Base-by-base conservation (phyloP, 2,888 invertebrate species). In the Apamea monoglypha region DNA sequence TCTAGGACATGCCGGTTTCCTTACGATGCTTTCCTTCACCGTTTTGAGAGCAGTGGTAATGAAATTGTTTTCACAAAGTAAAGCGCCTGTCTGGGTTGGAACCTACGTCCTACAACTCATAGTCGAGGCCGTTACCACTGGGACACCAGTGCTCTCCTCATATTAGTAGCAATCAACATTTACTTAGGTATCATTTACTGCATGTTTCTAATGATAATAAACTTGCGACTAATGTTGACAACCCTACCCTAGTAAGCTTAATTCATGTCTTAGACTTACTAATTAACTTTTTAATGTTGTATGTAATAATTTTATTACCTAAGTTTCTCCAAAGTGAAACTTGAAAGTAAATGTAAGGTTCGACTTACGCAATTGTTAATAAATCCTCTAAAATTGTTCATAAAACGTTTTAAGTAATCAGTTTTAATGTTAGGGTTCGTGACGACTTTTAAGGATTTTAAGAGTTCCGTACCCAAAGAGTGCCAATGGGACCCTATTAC, bases 251-350 rank as follows among this genome's bases (percentile, higher is more conserved):
- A 56, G 64, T 72, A 70, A 78, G 77, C 67, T 87, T 77, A 74
- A 76, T 81, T 74, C 68, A 81, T 78, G 80, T 72, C 71, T 72
- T 76, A 87, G 85, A 87, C 69, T 84, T 69, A 78, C 76, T 86
- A 86, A 85, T 85, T 85, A 76, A 75, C 70, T 87, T 87, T 76
- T 85, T 87, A 76, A 84, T 77, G 69, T 56, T 61, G 67, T 64
- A 63, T 74, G 78, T 61, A 82, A 85, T 78, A 66, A 78, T 74
- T 87, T 74, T 59, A 84, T 78, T 84, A 87, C n/a, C 73, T 77
- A 77, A 81, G 78, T 87, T 87, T 86, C 87, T 82, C 85, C 16
- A 21, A 82, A 82, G 88, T 78, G 88, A 86, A 86, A 88, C 86
- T 88, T 82, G 77, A 76, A 85, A 85, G 86, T 80, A 44, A 87